These are phyloP conservation scores for Glareola pratincola DNA, from an alignment of 2,113 vertebrate genomes.

Conservation along the genomic window DNA sequence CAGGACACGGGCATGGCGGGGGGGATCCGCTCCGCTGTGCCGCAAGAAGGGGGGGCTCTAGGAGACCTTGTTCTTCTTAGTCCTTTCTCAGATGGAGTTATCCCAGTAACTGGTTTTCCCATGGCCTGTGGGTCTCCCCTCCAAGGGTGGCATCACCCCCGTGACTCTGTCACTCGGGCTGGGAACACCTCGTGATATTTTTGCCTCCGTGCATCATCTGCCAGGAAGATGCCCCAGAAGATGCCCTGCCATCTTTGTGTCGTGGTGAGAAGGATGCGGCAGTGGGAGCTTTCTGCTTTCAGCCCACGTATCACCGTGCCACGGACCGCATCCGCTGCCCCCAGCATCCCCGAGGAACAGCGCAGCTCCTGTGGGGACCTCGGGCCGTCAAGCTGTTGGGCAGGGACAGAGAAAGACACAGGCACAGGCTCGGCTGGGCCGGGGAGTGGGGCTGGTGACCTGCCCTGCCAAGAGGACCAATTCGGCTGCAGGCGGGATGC, in stretches of 20 bases:
- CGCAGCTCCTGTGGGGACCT: not conserved
- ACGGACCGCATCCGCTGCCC: fast-evolving
- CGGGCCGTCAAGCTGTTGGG: not conserved
- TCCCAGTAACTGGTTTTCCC: not conserved
- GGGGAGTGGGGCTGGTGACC: not conserved
- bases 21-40: not conserved
- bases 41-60: not conserved
- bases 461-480: not conserved
- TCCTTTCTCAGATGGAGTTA: not conserved
- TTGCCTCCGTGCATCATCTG: too few relatives aligned
- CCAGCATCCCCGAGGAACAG: not conserved
- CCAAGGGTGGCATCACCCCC: fast-evolving
- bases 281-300: not conserved
- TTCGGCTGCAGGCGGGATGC: not conserved
- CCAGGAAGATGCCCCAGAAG: not conserved
- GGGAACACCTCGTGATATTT: not conserved
- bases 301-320: fast-evolving
- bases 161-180: not conserved
- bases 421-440: not conserved
- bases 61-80: not conserved
- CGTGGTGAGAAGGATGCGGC: fast-evolving
- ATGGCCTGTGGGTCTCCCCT: not conserved
- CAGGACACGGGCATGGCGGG: not conserved
- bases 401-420: not conserved
- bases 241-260: not conserved